Evolutionary conservation across 2,113 vertebrate species (phyloP).

Genomic region (Otis tarda): DNA sequence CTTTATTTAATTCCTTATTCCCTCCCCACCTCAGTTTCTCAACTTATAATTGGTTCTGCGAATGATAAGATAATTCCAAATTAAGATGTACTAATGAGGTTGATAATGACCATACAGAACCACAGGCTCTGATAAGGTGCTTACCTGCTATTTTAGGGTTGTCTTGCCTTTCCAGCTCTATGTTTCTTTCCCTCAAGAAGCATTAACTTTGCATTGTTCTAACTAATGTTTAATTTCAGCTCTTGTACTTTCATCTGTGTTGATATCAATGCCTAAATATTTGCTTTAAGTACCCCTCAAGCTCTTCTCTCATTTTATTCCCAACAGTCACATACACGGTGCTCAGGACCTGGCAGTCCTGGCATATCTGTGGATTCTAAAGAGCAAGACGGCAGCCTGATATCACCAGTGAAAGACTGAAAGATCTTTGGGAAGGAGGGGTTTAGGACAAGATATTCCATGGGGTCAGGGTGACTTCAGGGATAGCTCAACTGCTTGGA

Average conservation of each 20-base stretch:
- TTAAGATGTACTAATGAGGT: constrained; percentile 61
- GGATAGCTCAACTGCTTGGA: not conserved
- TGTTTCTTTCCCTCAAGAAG: not conserved
- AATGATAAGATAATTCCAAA: constrained; percentile 58
- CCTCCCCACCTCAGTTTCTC: not conserved
- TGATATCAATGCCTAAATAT: not conserved
- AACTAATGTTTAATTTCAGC: constrained; percentile 1
- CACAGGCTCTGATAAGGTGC: constrained; percentile 1
- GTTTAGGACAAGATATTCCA: not conserved
- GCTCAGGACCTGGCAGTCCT: not conserved
- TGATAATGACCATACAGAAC: constrained; percentile 25
- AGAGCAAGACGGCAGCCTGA: not conserved
- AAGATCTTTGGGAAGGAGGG: not conserved
- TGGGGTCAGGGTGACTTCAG: not conserved
- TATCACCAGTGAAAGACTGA: not conserved
- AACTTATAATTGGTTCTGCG: constrained; percentile 16
- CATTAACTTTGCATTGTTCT: not conserved
- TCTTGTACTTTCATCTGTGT: not conserved
- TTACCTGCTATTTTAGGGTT: constrained; percentile 44
- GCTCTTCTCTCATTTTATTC: not conserved
- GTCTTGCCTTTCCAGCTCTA: constrained; percentile 44
- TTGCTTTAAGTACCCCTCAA: not conserved
- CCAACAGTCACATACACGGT: not conserved
- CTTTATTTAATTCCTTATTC: constrained; percentile 34
- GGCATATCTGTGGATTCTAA: not conserved